Percentiles rank a stretch among this genome's conserved stretches.
Evolutionary conservation across 2,888 invertebrate species (phyloP).

Genomic region (Nephrotoma guestfalica): DNA sequence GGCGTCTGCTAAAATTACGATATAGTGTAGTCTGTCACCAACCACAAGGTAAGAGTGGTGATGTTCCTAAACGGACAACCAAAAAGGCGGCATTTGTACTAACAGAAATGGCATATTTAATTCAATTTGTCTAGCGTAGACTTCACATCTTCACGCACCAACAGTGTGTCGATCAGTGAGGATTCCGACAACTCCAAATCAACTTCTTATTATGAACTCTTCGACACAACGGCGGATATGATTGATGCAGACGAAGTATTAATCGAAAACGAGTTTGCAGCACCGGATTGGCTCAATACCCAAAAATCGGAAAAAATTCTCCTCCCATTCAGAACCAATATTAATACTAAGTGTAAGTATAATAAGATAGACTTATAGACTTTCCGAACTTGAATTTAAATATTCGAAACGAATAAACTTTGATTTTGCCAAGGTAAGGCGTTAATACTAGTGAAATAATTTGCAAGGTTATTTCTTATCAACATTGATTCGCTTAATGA

Average conservation of each 20-base stretch:
- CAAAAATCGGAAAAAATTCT: not conserved
- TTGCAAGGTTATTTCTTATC: not conserved
- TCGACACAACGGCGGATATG: not conserved
- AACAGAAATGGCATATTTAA: not conserved
- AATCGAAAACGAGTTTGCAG: too few species aligned
- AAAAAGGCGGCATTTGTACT: not conserved
- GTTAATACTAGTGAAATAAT: not conserved
- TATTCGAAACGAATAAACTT: too few species aligned
- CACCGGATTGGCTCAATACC: too few species aligned
- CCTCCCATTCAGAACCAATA: too few species aligned
- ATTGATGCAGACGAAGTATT: not conserved
- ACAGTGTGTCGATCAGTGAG: not conserved
- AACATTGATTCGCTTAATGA: not conserved
- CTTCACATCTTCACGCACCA: too few species aligned
- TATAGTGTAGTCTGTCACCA: too few species aligned
- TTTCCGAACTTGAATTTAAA: too few species aligned
- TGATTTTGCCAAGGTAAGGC: not conserved
- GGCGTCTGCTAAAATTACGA: too few species aligned
- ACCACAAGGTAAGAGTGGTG: too few species aligned
- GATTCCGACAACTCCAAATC: not conserved
- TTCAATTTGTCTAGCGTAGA: not conserved
- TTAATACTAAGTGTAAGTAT: too few species aligned
- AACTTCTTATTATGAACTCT: not conserved
- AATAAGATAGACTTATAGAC: too few species aligned
- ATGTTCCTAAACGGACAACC: not conserved